A percentile compares a stretch with the other conserved stretches of the same genome.
Conservation (phyloP, 1,140 invertebrate species). For the Lordiphosa stackelbergi region DNA sequence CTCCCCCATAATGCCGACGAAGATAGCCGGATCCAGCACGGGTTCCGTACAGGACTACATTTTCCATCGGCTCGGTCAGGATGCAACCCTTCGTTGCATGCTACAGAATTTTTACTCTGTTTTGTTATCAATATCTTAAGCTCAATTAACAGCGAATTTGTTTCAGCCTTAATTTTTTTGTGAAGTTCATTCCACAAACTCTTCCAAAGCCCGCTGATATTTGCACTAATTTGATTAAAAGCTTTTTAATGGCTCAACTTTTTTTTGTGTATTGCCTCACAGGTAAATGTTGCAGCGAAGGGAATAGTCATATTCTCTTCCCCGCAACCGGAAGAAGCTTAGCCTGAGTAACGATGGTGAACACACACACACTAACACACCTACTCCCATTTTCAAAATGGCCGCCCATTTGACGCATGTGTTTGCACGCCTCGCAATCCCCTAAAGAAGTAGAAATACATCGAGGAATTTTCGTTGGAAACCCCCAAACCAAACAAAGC, state of each 20-base stretch:
- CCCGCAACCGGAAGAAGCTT: conserved; percentile 45
- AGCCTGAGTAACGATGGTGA: conserved; percentile 53
- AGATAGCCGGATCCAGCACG: too few species aligned
- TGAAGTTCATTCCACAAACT: too few species aligned
- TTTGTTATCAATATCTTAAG: not conserved
- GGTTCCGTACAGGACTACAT: too few species aligned
- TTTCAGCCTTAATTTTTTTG: not conserved
- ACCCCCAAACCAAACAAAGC: conserved; percentile 16
- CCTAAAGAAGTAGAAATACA: conserved; percentile 21
- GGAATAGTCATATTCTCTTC: conserved; percentile 30
- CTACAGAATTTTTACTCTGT: not conserved
- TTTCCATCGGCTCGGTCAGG: too few species aligned
- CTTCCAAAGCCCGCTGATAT: conserved; percentile 41
- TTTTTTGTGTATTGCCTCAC: conserved; percentile 34
- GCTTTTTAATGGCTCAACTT: conserved; percentile 66
- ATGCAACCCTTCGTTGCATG: too few species aligned
- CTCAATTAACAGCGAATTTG: not conserved
- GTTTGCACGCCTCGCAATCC: conserved; percentile 52
- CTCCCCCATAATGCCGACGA: too few species aligned
- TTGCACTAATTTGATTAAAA: conserved; percentile 73
- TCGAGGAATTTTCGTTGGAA: conserved; percentile 39
- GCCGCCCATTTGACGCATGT: conserved; percentile 70
- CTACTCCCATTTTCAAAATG: conserved; percentile 40
- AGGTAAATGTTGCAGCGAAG: conserved; percentile 52
- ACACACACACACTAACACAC: conserved; percentile 21